These are phyloP conservation scores for Caenorhabditis remanei DNA, from an alignment of 1,140 invertebrate species.

Conservation along the genomic window DNA sequence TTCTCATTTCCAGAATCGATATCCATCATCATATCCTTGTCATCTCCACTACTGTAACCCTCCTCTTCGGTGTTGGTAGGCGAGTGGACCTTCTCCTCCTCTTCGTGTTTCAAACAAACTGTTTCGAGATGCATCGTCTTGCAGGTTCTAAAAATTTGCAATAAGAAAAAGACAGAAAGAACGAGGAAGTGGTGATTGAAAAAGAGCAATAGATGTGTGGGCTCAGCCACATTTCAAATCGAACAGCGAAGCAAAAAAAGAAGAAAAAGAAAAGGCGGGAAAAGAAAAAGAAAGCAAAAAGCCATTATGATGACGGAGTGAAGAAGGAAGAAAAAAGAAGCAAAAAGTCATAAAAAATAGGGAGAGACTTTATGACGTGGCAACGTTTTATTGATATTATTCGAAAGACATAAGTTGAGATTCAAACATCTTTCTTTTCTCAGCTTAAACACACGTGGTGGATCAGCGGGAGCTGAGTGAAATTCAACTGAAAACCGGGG, in stretches of 20 bases:
- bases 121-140: constrained; percentile 7
- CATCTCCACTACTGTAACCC: constrained; percentile 27
- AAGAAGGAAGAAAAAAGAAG: not conserved
- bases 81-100: constrained; percentile 1
- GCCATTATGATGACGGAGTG: constrained; percentile 39
- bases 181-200: not conserved
- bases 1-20: not conserved
- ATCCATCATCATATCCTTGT: not conserved
- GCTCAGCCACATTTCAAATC: not conserved
- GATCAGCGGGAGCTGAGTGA: not conserved
- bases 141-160: not conserved
- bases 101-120: not conserved
- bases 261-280: not conserved
- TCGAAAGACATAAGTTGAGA: not conserved
- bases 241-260: not conserved
- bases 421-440: not conserved
- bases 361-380: constrained; percentile 25
- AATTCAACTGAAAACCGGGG: not conserved
- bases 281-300: not conserved
- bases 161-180: not conserved
- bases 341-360: constrained; percentile 22
- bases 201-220: not conserved
- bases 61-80: constrained; percentile 19
- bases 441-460: not conserved
- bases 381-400: constrained; percentile 2